Conservation (phyloP, 2,888 invertebrate genomes). For the Autographa pulchrina region DNA sequence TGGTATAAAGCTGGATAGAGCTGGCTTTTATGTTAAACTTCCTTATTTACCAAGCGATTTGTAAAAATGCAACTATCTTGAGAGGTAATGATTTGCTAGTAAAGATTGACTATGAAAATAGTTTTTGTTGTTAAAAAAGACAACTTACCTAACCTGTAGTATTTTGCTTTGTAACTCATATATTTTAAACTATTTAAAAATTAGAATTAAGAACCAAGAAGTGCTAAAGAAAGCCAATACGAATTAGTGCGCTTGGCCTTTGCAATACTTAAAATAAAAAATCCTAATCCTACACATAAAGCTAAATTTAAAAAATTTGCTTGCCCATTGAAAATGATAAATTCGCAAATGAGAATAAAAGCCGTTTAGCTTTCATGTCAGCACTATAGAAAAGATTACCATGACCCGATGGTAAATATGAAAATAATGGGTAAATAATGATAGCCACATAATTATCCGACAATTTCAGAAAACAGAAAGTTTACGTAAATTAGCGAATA, state of each 20-base stretch:
- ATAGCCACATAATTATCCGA: slow-evolving; percentile 48
- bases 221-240: too few species aligned
- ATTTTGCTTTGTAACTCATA: too few species aligned
- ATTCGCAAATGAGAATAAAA: slow-evolving; percentile 33
- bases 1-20: neutral
- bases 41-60: neutral
- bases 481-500: slow-evolving; percentile 41
- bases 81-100: neutral
- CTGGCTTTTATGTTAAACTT: neutral
- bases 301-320: slow-evolving; percentile 11
- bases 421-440: slow-evolving; percentile 68
- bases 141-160: too few species aligned
- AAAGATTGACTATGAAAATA: too few species aligned
- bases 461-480: slow-evolving; percentile 56
- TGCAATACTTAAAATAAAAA: too few species aligned
- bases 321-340: slow-evolving; percentile 34
- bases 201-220: too few species aligned
- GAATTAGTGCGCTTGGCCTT: too few species aligned
- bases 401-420: slow-evolving; percentile 62
- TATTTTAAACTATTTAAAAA: too few species aligned
- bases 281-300: neutral
- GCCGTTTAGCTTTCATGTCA: slow-evolving; percentile 42
- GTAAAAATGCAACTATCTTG: slow-evolving; percentile 10
- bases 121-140: too few species aligned
- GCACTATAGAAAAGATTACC: slow-evolving; percentile 38